Conservation (phyloP, 2,888 invertebrate genomes). For the Plemyria rubiginata region DNA sequence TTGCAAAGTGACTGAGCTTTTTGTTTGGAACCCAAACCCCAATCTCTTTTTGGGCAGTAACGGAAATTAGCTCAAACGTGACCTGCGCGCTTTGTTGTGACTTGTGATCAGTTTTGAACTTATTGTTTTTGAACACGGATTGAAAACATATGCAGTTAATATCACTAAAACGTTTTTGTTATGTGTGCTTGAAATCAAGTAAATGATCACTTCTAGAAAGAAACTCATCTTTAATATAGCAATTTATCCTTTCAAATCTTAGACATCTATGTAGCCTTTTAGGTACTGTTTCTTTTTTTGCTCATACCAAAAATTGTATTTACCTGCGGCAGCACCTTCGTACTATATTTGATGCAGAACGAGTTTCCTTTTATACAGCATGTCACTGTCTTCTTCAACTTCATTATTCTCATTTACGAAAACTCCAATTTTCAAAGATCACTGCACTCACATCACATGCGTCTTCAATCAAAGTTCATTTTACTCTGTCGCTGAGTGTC, state of each 20-base stretch:
- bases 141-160: constrained; percentile 2
- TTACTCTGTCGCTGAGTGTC: constrained; percentile 64
- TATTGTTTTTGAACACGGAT: constrained; percentile 13
- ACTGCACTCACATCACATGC: constrained; percentile 59
- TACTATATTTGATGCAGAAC: constrained; percentile 62
- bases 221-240: too few species aligned
- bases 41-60: constrained; percentile 29
- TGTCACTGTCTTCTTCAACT: constrained; percentile 75
- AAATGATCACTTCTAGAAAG: background rate
- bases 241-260: background rate
- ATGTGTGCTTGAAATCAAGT: background rate
- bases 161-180: constrained; percentile 1
- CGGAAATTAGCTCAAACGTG: constrained; percentile 28
- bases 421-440: constrained; percentile 43
- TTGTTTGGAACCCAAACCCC: constrained; percentile 25
- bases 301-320: too few species aligned
- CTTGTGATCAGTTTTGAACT: constrained; percentile 15
- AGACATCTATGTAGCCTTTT: too few species aligned
- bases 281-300: too few species aligned
- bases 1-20: constrained; percentile 22
- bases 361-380: constrained; percentile 73
- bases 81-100: constrained; percentile 5
- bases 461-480: constrained; percentile 60
- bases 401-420: constrained; percentile 65
- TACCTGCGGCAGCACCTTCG: constrained; percentile 53